These are phyloP conservation scores for Orchestes rusci DNA, from an alignment of 2,888 invertebrate genomes.

Conservation along the genomic window DNA sequence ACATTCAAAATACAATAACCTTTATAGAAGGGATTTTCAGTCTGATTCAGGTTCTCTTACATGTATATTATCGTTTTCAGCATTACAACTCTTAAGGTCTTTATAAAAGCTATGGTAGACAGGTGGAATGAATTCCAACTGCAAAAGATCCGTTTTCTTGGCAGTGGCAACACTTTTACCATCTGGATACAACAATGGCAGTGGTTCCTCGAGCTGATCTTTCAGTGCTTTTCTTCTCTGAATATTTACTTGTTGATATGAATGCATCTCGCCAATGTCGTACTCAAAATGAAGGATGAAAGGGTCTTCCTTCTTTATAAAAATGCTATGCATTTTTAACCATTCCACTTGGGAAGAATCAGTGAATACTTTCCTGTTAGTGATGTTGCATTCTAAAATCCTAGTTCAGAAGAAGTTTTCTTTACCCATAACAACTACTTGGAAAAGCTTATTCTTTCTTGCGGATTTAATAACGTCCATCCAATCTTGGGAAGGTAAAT, in stretches of 20 bases:
- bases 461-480: conserved; percentile 1
- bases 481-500: conserved; percentile 8
- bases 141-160: background rate
- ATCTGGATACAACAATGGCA: background rate
- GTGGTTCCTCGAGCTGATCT: background rate
- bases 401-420: background rate
- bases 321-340: conserved; percentile 3
- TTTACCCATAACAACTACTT: conserved; percentile 1
- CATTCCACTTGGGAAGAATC: conserved; percentile 4
- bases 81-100: background rate
- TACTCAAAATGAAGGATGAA: background rate
- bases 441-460: conserved; percentile 5
- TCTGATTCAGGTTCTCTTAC: background rate
- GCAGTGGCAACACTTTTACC: background rate
- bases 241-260: background rate
- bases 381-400: background rate
- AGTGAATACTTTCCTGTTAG: conserved; percentile 1
- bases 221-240: background rate
- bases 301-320: background rate
- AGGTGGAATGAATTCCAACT: background rate
- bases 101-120: background rate
- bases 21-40: no score
- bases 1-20: background rate
- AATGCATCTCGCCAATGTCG: background rate
- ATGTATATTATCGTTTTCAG: background rate